Evolutionary conservation across 2,888 invertebrate genomes (phyloP), one percentile per base, ranked within the genome.

Genomic region (Petrolisthes manimaculis): DNA sequence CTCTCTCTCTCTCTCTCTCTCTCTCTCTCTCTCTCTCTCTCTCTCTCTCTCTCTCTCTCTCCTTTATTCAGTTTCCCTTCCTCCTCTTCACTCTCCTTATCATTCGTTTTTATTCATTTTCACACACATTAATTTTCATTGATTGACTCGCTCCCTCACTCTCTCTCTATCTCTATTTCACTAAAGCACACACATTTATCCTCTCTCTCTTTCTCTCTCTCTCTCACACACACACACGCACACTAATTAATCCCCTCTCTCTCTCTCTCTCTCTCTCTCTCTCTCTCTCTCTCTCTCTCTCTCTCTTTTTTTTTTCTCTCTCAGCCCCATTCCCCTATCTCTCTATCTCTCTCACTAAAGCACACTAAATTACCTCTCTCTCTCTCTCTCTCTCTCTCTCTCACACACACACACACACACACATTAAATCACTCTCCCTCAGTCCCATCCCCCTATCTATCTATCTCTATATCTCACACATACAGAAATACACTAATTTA

Each of bases 201-300:
- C 14, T 61, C 14, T 61, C 61, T 61, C 61, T 9, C 61, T 9
- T 61, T 14, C 6, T 61, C 8, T 61, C 61, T 61, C 8, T 61
- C 61, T 61, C 61, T 61, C 14, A 61, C 14, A 6, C 61, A 9
- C 8, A 9, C 61, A 61, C 61, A 9, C 14, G 6, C 61, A 9
- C 61, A 9, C 61, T 9, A 6, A 6, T 14, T 14, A 14, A 9
- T 14, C 14, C 61, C 14, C 61, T 61, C 61, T 61, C 61, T 61
- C 61, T 61, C 61, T 61, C 61, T 61, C 61, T 61, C 61, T 61
- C 61, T 61, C 61, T 61, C 61, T 61, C 61, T 61, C 61, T 61
- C 61, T 61, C 61, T 61, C 61, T 61, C 14, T 61, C 61, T 61
- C 8, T 14, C 61, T 61, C 8, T 14, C 61, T 61, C 8, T 61